phyloP scores from a whole-genome alignment of 1,140 invertebrate genomes.

The Coboldia fuscipes region DNA sequence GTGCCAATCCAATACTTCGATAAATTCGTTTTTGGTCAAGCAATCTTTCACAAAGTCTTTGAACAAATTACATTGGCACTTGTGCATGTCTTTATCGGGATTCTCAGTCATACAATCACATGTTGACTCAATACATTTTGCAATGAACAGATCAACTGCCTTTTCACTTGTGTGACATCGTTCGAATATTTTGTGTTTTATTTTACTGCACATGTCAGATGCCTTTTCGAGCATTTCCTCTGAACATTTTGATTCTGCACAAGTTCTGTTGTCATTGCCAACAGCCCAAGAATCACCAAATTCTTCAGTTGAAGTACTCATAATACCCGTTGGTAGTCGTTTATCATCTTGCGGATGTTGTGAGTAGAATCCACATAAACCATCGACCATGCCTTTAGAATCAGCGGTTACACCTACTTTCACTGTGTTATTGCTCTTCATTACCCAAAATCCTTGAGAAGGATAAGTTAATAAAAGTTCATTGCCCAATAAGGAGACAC shows the following conservation, averaged over 20 bases:
- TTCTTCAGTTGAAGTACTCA: slow-evolving; percentile 34
- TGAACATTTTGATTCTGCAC: slow-evolving; percentile 33
- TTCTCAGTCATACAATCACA: slow-evolving; percentile 35
- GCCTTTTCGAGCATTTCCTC: slow-evolving; percentile 32
- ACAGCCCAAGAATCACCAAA: slow-evolving; percentile 54
- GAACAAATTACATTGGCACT: slow-evolving; percentile 45
- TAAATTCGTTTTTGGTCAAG: slow-evolving; percentile 30
- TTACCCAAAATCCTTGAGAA: slow-evolving; percentile 45
- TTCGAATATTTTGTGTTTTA: slow-evolving; percentile 34
- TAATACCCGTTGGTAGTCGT: slow-evolving; percentile 37
- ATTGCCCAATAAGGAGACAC: slow-evolving; percentile 40
- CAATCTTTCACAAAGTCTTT: slow-evolving; percentile 49
- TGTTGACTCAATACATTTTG: slow-evolving; percentile 46
- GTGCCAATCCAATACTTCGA: slow-evolving; percentile 47
- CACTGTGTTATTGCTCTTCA: slow-evolving; percentile 38
- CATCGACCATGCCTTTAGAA: slow-evolving; percentile 37
- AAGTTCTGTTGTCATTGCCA: slow-evolving; percentile 23
- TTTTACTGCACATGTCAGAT: slow-evolving; percentile 33
- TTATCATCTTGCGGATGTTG: slow-evolving; percentile 40
- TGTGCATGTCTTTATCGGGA: slow-evolving; percentile 17
- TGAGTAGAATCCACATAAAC: slow-evolving; percentile 58
- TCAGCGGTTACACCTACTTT: slow-evolving; percentile 46
- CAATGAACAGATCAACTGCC: slow-evolving; percentile 35
- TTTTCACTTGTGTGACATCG: slow-evolving; percentile 34
- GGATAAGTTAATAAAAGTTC: slow-evolving; percentile 41